Evolutionary conservation across 1,140 invertebrate species (phyloP).

Genomic region (Cydia fagiglandana): DNA sequence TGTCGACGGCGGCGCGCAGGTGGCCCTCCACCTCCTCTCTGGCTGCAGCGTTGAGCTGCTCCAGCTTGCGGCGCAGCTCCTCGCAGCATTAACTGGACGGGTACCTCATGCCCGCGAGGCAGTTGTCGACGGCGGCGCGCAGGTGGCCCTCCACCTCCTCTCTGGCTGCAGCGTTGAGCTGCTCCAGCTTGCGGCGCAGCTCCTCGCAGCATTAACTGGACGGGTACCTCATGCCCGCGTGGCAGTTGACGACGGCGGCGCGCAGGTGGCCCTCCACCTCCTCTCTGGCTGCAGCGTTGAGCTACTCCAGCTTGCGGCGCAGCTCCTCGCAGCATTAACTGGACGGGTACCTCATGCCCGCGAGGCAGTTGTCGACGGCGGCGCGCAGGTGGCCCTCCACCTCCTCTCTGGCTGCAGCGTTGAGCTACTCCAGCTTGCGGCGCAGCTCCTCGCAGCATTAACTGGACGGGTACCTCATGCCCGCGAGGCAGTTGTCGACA

Average conservation of each 20-base stretch:
- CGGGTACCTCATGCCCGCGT: constrained; percentile 90
- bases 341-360: constrained; percentile 87
- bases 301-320: too few relatives aligned
- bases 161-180: too few relatives aligned
- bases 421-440: too few relatives aligned
- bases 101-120: too few relatives aligned
- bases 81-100: constrained; percentile 87
- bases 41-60: constrained; percentile 87
- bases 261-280: constrained; percentile 43
- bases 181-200: too few relatives aligned
- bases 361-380: constrained; percentile 89
- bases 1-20: constrained; percentile 90
- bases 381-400: constrained; percentile 55
- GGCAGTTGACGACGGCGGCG: constrained; percentile 90
- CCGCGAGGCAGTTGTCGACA: constrained; percentile 26
- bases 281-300: too few relatives aligned
- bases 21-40: constrained; percentile 85
- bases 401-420: too few relatives aligned
- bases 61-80: constrained; percentile 84
- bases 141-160: too few relatives aligned
- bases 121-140: too few relatives aligned
- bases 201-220: neutral
- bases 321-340: too few relatives aligned
- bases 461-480: constrained; percentile 90
- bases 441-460: too few relatives aligned